Conservation (phyloP, 2,888 invertebrate species). For the Dryococelus australis region DNA sequence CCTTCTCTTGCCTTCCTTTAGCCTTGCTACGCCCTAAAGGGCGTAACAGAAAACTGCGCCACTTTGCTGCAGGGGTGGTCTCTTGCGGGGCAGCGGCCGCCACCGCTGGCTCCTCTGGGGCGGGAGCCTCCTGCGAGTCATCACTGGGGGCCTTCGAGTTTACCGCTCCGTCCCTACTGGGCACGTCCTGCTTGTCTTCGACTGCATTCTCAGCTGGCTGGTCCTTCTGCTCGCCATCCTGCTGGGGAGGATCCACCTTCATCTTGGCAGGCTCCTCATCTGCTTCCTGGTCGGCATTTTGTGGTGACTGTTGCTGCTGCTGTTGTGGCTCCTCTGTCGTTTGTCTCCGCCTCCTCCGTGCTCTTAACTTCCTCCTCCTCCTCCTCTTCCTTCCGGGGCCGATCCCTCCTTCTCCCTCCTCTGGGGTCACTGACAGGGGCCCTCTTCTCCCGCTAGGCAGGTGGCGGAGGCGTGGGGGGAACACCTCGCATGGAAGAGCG, state of each 20-base stretch:
- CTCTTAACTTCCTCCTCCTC: conserved; percentile 36
- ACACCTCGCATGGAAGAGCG: conserved; percentile 65
- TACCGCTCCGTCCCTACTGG: not conserved
- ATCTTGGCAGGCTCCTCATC: not conserved
- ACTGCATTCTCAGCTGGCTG: not conserved
- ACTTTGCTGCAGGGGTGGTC: not conserved
- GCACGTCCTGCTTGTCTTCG: not conserved
- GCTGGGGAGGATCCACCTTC: not conserved
- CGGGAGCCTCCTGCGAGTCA: not conserved
- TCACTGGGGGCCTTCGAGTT: not conserved
- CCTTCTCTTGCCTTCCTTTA: too few relatives aligned
- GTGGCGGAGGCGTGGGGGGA: conserved; percentile 62
- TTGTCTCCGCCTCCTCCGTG: conserved; percentile 34
- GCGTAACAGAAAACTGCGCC: too few relatives aligned
- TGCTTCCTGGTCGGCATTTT: not conserved
- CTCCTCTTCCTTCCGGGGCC: conserved; percentile 41
- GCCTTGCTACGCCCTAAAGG: too few relatives aligned
- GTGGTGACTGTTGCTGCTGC: too few relatives aligned
- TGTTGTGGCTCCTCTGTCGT: conserved; percentile 28
- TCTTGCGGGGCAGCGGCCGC: not conserved
- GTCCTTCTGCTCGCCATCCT: conserved; percentile 16
- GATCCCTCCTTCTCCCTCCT: conserved; percentile 40
- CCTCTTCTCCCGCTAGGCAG: conserved; percentile 62
- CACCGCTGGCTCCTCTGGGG: not conserved
- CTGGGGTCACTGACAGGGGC: conserved; percentile 41